These are phyloP conservation scores for Trichoplusia ni DNA, from an alignment of 1,140 invertebrate genomes.

Conservation along the genomic window DNA sequence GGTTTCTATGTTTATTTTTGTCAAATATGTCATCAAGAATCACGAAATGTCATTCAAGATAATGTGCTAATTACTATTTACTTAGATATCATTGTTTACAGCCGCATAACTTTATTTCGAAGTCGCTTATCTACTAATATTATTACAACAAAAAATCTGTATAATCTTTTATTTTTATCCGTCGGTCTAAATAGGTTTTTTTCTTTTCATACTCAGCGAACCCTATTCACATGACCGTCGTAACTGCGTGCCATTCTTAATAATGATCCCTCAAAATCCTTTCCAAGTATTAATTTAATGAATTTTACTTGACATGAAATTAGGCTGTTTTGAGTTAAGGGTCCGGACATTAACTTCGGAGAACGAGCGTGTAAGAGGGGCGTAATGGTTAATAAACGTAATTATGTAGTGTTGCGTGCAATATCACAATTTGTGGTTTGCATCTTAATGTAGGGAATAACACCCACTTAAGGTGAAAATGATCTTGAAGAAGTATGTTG, in stretches of 20 bases:
- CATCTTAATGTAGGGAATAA: slow-evolving; percentile 3
- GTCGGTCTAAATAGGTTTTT: too few relatives aligned
- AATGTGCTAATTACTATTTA: too few relatives aligned
- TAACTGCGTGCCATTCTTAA: slow-evolving; percentile 4
- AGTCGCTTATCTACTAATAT: too few relatives aligned
- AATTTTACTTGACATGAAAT: slow-evolving; percentile 45
- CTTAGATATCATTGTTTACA: too few relatives aligned
- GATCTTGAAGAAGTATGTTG: too few relatives aligned
- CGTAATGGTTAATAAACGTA: slow-evolving; percentile 39
- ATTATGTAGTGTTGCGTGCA: slow-evolving; percentile 33
- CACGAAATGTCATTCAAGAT: too few relatives aligned
- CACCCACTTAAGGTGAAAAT: too few relatives aligned
- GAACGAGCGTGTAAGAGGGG: slow-evolving; percentile 31
- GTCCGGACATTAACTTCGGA: slow-evolving; percentile 33
- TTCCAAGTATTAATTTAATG: slow-evolving; percentile 41
- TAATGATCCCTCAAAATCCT: slow-evolving; percentile 38
- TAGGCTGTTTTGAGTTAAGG: slow-evolving; percentile 39
- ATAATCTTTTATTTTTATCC: neutral
- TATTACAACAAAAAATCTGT: too few relatives aligned
- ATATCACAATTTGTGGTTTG: slow-evolving; percentile 17
- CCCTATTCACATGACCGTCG: neutral
- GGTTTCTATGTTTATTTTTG: too few relatives aligned
- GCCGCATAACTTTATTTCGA: too few relatives aligned
- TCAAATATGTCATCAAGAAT: too few relatives aligned
- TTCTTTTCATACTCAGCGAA: too few relatives aligned